Evolutionary conservation across 1,140 invertebrate species (phyloP).

Genomic region (Bombus impatiens): DNA sequence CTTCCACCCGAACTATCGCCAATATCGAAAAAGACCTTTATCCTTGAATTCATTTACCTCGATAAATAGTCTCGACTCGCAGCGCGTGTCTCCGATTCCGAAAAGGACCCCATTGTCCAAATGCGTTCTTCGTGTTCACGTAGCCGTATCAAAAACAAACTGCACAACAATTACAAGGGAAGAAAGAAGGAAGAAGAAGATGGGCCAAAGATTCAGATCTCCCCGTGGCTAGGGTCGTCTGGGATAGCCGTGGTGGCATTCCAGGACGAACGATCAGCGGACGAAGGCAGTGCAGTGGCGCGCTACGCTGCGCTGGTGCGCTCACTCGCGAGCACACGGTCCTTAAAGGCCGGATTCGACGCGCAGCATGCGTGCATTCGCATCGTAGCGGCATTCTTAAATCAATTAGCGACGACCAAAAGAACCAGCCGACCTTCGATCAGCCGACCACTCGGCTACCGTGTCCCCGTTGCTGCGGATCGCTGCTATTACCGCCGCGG

Average conservation of each 20-base stretch:
- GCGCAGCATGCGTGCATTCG: slow-evolving; percentile 51
- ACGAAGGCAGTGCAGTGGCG: background rate
- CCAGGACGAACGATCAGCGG: slow-evolving; percentile 56
- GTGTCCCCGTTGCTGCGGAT: slow-evolving; percentile 53
- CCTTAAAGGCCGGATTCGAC: slow-evolving; percentile 65
- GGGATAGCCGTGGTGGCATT: slow-evolving; percentile 54
- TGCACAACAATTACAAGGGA: no score
- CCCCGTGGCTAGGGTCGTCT: background rate
- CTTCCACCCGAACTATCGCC: no score
- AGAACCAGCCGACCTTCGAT: slow-evolving; percentile 78
- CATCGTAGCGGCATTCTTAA: slow-evolving; percentile 72
- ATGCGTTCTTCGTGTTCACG: slow-evolving; percentile 21
- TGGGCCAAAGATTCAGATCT: slow-evolving; percentile 31
- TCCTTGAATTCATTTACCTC: background rate
- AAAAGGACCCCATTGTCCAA: background rate
- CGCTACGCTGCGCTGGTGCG: slow-evolving; percentile 5
- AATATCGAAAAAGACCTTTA: no score
- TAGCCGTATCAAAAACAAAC: slow-evolving; percentile 20
- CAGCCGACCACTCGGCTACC: slow-evolving; percentile 66
- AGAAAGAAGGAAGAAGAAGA: background rate
- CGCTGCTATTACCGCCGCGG: slow-evolving; percentile 35
- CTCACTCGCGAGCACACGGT: background rate
- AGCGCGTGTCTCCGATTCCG: background rate
- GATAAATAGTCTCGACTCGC: background rate
- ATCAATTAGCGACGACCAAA: slow-evolving; percentile 77